Percentiles rank a stretch among this genome's conserved stretches.
phyloP scores from a whole-genome alignment of 2,113 vertebrate species.

The Paradoxurus hermaphroditus region DNA sequence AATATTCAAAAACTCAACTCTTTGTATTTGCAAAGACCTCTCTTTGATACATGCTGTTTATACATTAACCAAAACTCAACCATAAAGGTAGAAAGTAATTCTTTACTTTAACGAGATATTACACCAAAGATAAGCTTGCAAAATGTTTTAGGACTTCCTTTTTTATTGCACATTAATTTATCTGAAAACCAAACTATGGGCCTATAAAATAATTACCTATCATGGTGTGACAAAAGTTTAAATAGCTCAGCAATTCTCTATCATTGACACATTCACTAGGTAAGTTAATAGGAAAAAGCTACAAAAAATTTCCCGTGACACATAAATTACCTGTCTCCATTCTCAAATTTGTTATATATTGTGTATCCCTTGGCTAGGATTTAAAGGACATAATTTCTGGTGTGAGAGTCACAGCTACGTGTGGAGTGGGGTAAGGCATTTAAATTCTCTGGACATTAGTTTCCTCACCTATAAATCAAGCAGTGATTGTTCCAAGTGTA shows the following conservation, averaged over 20 bases:
- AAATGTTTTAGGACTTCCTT: background rate
- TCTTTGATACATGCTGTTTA: background rate
- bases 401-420: background rate
- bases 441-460: background rate
- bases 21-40: background rate
- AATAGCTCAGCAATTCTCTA: background rate
- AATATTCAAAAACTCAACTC: background rate
- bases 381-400: background rate
- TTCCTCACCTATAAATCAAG: background rate
- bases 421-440: background rate
- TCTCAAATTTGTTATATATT: background rate
- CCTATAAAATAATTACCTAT: background rate
- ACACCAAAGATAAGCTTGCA: background rate
- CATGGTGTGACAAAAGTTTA: background rate
- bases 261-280: background rate
- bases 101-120: background rate
- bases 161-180: background rate
- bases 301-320: background rate
- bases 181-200: background rate
- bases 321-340: background rate
- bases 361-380: background rate
- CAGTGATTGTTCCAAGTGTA: background rate
- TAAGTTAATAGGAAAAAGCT: background rate
- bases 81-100: background rate
- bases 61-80: background rate